These are phyloP conservation scores for Nettapus auritus DNA, from an alignment of 2,113 vertebrate species.

Conservation along the genomic window DNA sequence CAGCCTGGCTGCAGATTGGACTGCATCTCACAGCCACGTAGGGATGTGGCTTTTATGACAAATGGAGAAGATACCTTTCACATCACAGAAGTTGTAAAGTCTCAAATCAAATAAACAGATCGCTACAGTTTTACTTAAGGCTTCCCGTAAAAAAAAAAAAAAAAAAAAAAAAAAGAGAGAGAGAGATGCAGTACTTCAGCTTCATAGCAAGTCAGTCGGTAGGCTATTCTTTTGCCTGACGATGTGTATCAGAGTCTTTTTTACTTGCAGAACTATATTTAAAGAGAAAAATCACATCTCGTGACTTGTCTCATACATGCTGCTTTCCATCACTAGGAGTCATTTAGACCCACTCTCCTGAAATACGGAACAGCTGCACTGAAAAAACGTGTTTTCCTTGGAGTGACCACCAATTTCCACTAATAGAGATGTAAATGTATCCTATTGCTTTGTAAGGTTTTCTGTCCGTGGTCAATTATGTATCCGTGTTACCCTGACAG, in stretches of 20 bases:
- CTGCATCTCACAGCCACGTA: neutral
- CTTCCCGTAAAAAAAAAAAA: neutral
- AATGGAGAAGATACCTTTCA: neutral
- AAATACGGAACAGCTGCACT: neutral
- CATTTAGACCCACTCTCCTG: neutral
- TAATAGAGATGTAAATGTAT: neutral
- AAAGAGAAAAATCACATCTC: neutral
- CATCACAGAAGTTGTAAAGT: neutral
- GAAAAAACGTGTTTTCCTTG: neutral
- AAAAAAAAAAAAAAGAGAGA: no score
- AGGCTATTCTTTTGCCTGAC: neutral
- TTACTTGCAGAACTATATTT: neutral
- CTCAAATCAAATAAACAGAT: neutral
- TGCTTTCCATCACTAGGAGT: neutral
- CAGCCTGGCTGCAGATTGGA: neutral
- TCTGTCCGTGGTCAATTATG: neutral
- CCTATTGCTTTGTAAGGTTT: neutral
- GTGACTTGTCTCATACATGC: neutral
- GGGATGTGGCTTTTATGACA: neutral
- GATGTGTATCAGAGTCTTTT: neutral
- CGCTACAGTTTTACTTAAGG: neutral
- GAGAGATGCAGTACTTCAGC: neutral
- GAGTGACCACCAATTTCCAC: neutral
- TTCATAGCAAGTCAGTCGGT: neutral
- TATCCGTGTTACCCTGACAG: rapidly evolving